Conservation (phyloP, 2,797 vertebrate genomes). For the Petrocephalus schoutedeni region DNA sequence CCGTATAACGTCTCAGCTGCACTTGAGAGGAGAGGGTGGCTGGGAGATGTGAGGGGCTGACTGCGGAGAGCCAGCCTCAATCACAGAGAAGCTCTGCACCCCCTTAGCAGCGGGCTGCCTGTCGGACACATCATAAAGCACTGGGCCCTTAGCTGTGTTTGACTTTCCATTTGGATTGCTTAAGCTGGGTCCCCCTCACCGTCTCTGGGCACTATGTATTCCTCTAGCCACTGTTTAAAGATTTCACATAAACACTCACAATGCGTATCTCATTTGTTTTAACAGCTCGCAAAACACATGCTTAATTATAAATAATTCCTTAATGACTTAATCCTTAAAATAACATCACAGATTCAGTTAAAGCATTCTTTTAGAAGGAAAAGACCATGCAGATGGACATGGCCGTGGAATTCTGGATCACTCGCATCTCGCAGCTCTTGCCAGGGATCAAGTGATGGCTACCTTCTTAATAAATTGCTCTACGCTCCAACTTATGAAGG, state of each 20-base stretch:
- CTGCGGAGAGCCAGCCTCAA: background rate
- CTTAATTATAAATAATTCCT: background rate
- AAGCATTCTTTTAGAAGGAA: background rate
- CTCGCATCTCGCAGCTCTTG: background rate
- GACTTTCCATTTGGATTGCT: conserved; percentile 18
- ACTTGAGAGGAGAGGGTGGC: background rate
- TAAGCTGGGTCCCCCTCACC: background rate
- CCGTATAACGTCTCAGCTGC: background rate
- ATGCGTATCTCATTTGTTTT: background rate
- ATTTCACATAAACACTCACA: background rate
- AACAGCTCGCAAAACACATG: background rate
- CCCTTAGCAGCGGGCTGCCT: conserved; percentile 16
- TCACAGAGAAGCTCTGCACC: background rate
- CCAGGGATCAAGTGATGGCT: background rate
- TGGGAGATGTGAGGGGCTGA: background rate
- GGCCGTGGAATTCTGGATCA: background rate
- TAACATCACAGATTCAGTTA: background rate
- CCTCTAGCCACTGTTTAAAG: background rate
- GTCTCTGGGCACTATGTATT: background rate
- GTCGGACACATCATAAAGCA: conserved; percentile 16
- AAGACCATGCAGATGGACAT: background rate
- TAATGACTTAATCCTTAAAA: background rate
- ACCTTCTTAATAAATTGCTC: background rate
- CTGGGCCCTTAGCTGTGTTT: conserved; percentile 37
- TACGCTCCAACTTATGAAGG: background rate